These are phyloP conservation scores for Elysia chlorotica DNA, from an alignment of 1,140 invertebrate genomes.

Conservation along the genomic window DNA sequence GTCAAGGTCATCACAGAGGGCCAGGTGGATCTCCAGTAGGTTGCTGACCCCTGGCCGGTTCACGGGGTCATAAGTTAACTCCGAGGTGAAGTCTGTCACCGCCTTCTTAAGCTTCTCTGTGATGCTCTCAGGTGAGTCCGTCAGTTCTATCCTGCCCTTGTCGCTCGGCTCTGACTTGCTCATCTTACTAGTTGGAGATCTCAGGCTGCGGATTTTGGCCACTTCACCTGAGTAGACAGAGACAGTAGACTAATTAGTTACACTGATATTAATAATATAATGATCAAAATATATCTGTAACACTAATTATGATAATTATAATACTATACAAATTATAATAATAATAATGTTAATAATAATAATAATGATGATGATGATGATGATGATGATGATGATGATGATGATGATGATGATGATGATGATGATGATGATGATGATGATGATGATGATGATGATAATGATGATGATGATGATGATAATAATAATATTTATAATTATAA, in stretches of 20 bases:
- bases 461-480: too few species aligned
- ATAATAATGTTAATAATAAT: not conserved
- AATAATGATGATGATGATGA: too few species aligned
- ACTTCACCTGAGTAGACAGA: conserved; percentile 37
- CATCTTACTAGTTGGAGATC: conserved; percentile 84
- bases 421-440: too few species aligned
- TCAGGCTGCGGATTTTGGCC: conserved; percentile 50
- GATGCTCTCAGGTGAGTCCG: conserved; percentile 80
- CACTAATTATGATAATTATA: not conserved
- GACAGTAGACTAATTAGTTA: too few species aligned
- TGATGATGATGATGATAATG: too few species aligned
- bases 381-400: too few species aligned
- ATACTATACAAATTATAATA: not conserved
- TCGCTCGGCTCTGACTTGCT: conserved; percentile 89
- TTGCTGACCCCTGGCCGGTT: conserved; percentile 86
- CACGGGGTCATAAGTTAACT: conserved; percentile 79
- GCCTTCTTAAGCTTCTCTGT: conserved; percentile 86
- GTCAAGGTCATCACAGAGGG: conserved; percentile 71
- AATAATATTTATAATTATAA: too few species aligned
- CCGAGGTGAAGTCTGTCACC: conserved; percentile 87
- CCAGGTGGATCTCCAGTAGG: conserved; percentile 79
- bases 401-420: too few species aligned
- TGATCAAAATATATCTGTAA: not conserved
- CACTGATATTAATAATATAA: too few species aligned
- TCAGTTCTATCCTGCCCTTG: conserved; percentile 80